Evolutionary conservation across 2,888 invertebrate genomes (phyloP).

Genomic region (Archaeoteleia sp.): DNA sequence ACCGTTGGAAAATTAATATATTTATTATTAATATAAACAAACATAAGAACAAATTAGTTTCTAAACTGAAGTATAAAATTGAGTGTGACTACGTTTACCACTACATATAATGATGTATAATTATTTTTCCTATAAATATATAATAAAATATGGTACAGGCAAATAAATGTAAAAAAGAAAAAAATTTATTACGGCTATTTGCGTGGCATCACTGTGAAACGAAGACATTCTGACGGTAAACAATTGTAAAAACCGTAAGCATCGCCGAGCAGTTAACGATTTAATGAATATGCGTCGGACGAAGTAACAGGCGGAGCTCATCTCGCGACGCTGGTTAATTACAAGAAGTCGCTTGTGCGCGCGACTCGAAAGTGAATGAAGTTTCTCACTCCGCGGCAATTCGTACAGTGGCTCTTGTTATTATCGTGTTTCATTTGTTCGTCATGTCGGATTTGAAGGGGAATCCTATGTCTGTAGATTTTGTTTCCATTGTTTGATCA

Average conservation of each 20-base stretch:
- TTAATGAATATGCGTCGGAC: slow-evolving; percentile 49
- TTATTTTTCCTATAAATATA: too few species aligned
- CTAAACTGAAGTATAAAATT: too few species aligned
- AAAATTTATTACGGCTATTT: neutral
- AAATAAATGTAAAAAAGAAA: neutral
- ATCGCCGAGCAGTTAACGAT: slow-evolving; percentile 48
- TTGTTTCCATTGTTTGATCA: slow-evolving; percentile 4
- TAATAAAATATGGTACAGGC: neutral
- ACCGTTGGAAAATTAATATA: too few species aligned
- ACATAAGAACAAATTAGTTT: too few species aligned
- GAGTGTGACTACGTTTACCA: too few species aligned
- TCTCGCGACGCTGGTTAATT: slow-evolving; percentile 49
- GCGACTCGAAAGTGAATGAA: slow-evolving; percentile 48
- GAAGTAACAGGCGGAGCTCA: slow-evolving; percentile 39
- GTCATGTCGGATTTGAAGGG: slow-evolving; percentile 39
- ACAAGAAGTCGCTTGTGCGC: slow-evolving; percentile 48
- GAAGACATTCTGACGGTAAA: slow-evolving; percentile 36
- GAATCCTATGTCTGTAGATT: slow-evolving; percentile 27
- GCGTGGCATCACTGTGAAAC: slow-evolving; percentile 4
- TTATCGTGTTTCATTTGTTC: slow-evolving; percentile 24
- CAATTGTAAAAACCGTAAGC: slow-evolving; percentile 47
- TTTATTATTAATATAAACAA: too few species aligned
- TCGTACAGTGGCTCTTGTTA: slow-evolving; percentile 29
- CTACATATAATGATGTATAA: too few species aligned
- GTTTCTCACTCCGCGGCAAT: slow-evolving; percentile 39